Evolutionary conservation across 2,113 vertebrate species (phyloP).

Genomic region (Heterotis niloticus): DNA sequence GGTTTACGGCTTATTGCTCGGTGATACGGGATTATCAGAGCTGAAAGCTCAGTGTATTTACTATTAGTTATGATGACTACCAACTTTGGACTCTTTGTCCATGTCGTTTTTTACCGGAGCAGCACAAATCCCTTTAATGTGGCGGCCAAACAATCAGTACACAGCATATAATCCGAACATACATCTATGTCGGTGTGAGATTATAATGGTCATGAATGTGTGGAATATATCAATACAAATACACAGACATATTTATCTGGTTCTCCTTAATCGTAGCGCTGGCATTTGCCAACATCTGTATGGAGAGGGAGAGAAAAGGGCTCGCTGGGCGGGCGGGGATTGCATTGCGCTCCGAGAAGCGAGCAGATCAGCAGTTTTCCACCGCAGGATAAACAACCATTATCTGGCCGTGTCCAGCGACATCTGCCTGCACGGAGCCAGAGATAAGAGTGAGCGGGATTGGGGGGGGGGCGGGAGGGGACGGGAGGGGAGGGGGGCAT

Average conservation of each 20-base stretch:
- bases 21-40: too few relatives aligned
- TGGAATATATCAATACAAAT: conserved; percentile 15
- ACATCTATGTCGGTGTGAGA: conserved; percentile 15
- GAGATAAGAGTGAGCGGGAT: conserved; percentile 56
- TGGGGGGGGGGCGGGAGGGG: conserved; percentile 25
- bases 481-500: conserved; percentile 25
- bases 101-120: background rate
- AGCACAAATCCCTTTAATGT: conserved; percentile 17
- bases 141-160: background rate
- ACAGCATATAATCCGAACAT: conserved; percentile 9
- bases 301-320: conserved; percentile 40
- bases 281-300: conserved; percentile 87
- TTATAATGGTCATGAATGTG: conserved; percentile 20
- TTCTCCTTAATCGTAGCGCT: conserved; percentile 85
- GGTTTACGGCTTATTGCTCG: too few relatives aligned
- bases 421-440: conserved; percentile 55
- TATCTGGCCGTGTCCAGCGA: conserved; percentile 62
- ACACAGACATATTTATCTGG: conserved; percentile 73
- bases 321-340: background rate
- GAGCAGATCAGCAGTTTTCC: conserved; percentile 64
- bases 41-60: background rate
- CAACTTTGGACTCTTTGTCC: background rate
- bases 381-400: conserved; percentile 63
- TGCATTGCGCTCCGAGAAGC: conserved; percentile 59
- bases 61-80: background rate